phyloP scores from a whole-genome alignment of 2,888 invertebrate species.

The Melanostoma scalare region DNA sequence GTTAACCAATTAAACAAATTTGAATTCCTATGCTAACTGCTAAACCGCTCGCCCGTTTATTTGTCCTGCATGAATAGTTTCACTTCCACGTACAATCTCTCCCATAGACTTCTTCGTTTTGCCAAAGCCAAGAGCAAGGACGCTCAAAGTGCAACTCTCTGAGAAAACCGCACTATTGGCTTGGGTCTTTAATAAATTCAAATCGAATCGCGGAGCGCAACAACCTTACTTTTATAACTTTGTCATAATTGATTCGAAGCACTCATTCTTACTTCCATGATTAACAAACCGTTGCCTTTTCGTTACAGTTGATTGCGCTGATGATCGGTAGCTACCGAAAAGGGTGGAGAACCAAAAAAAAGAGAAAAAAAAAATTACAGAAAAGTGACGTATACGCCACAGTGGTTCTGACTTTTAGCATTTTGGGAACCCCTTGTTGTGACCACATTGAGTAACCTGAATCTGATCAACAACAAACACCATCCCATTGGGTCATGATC shows the following conservation, averaged over 20 bases:
- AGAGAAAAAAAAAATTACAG: slow-evolving; percentile 10
- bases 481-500: slow-evolving; percentile 41
- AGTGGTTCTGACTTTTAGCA: slow-evolving; percentile 10
- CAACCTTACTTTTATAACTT: slow-evolving; percentile 58
- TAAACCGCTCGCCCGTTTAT: slow-evolving; percentile 33
- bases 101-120: slow-evolving; percentile 49
- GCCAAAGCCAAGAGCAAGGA: slow-evolving; percentile 64
- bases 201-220: not conserved
- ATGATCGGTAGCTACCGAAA: slow-evolving; percentile 6
- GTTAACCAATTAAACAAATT: slow-evolving; percentile 33
- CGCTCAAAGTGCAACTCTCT: slow-evolving; percentile 39
- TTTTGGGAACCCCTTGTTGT: slow-evolving; percentile 44
- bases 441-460: slow-evolving; percentile 5
- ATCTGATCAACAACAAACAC: slow-evolving; percentile 7
- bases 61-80: slow-evolving; percentile 72
- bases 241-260: slow-evolving; percentile 63
- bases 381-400: slow-evolving; percentile 58
- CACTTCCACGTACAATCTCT: slow-evolving; percentile 58
- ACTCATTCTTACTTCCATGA: slow-evolving; percentile 50
- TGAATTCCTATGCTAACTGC: slow-evolving; percentile 34
- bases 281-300: slow-evolving; percentile 68
- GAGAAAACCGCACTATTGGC: slow-evolving; percentile 65
- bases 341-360: slow-evolving; percentile 16
- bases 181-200: slow-evolving; percentile 61
- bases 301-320: slow-evolving; percentile 67